Evolutionary conservation across 2,797 vertebrate genomes (phyloP).

Genomic region (Cyprinodon diabolis): DNA sequence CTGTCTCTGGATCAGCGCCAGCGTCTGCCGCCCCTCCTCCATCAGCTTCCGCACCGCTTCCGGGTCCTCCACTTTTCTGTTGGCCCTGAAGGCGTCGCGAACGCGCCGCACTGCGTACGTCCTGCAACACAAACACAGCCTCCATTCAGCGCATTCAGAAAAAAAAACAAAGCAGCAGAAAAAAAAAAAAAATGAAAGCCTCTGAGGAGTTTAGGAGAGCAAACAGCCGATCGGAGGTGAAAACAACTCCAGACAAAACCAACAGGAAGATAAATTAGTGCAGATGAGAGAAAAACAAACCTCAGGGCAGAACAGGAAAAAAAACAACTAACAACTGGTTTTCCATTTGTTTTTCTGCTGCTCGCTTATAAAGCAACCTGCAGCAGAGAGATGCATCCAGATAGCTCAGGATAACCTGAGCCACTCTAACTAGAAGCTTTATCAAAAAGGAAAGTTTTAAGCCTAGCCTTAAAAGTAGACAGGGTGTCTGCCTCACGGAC

Average conservation of each 20-base stretch:
- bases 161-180: neutral
- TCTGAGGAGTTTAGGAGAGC: conserved; percentile 4
- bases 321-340: neutral
- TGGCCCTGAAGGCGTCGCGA: conserved; percentile 92
- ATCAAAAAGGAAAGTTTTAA: too few species aligned
- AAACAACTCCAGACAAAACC: neutral
- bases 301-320: conserved; percentile 7
- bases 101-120: conserved; percentile 89
- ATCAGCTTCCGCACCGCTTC: conserved; percentile 82
- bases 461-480: too few species aligned
- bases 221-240: conserved; percentile 12
- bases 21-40: conserved; percentile 81
- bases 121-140: conserved; percentile 69
- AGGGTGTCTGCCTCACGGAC: too few species aligned
- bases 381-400: neutral
- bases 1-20: conserved; percentile 89
- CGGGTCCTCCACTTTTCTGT: conserved; percentile 84
- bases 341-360: neutral
- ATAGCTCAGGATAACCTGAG: too few species aligned
- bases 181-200: neutral
- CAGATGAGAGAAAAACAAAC: conserved; percentile 22
- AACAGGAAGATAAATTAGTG: conserved; percentile 18
- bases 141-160: neutral
- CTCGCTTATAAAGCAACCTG: neutral
- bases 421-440: too few species aligned